Evolutionary conservation across 2,888 invertebrate genomes (phyloP), one percentile per base, ranked within the genome.

Genomic region (Brachynemurus nebulosus): DNA sequence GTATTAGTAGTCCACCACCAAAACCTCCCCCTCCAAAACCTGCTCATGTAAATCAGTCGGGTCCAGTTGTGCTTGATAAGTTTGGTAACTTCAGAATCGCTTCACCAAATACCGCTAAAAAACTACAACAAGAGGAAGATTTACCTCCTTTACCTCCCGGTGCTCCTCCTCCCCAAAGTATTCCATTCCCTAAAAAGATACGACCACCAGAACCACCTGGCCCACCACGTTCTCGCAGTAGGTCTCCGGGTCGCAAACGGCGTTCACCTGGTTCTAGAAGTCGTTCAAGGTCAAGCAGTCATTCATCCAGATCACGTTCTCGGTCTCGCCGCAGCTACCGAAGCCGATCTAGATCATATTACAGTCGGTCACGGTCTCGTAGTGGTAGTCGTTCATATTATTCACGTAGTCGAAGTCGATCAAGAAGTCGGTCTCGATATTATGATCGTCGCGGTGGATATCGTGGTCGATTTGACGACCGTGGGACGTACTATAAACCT

Each of bases 401-500:
- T 62, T 74, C 74, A 12, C 64, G 76, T 44, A 71, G 71, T 46
- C 61, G 77, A 3, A 74, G 75, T 1, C 66, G 75, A 34, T 70
- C 71, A 2, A 68, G 76, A 27, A 74, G 72, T 51, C 70, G 66
- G 48, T 75, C 72, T 19, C 68, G 69, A 42, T 73, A 71, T 40
- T 61, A 69, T 61, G 68, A 59, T 23, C 56, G 61, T 42, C 69
- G 72, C 41, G 72, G 72, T 42, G 71, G 72, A 25, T 61, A 60
- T 48, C 50, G 62, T 16, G 60, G 59, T 11, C 53, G 61, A 17
- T 80, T 72, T 55, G 70, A 72, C 60, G 81, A 81, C 58, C 73
- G 83, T 44, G 83, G 83, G 50, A 83, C 82, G 1, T 84, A 84
- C 63, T 84, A 84, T 66, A 79, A 82, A 53, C 84, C 84, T 1